Evolutionary conservation across 2,113 vertebrate genomes (phyloP).

Genomic region (Mystacornis crossleyi): DNA sequence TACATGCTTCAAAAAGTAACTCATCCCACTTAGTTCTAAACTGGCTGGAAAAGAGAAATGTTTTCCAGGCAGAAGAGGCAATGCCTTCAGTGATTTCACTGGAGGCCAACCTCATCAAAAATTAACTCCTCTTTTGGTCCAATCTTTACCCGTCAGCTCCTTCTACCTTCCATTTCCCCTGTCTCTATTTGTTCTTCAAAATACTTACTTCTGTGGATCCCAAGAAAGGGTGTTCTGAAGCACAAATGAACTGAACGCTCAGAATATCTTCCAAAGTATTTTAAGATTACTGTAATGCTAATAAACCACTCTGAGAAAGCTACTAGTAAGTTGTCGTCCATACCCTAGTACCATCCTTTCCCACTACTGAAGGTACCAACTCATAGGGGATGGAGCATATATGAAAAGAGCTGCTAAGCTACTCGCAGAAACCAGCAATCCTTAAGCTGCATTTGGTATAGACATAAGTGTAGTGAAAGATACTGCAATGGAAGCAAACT

Average conservation of each 20-base stretch:
- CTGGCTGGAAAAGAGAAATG: not conserved
- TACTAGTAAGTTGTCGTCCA: not conserved
- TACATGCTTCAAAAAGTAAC: not conserved
- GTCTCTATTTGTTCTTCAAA: not conserved
- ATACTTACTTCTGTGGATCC: not conserved
- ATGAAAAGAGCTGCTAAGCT: not conserved
- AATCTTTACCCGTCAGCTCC: not conserved
- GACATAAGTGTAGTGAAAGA: not conserved
- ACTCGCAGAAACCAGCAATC: not conserved
- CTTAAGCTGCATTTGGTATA: not conserved
- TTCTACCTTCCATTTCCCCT: not conserved
- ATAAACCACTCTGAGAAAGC: not conserved
- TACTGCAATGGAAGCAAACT: constrained; percentile 56
- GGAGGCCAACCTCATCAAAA: not conserved
- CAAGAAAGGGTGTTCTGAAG: not conserved
- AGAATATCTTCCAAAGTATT: not conserved
- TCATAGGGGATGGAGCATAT: not conserved
- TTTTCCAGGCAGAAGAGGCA: not conserved
- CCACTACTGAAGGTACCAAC: not conserved
- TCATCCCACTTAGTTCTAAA: not conserved
- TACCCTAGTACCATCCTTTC: not conserved
- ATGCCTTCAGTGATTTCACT: not conserved
- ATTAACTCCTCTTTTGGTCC: not conserved
- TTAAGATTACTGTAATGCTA: not conserved
- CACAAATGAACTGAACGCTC: not conserved